Evolutionary conservation across 2,113 vertebrate genomes (phyloP).

Genomic region (Nanger granti): DNA sequence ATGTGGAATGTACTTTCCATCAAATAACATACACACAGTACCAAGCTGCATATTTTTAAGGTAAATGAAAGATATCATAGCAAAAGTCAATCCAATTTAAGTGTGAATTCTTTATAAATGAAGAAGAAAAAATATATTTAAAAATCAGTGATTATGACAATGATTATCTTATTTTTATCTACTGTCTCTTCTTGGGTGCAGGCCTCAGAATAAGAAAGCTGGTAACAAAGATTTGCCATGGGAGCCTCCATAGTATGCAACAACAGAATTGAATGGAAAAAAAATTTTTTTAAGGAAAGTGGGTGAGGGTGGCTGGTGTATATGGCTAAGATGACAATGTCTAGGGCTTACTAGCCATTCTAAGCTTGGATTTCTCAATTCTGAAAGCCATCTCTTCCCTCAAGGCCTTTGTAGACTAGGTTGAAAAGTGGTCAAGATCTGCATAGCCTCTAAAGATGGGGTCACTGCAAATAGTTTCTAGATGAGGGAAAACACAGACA

Average conservation of each 20-base stretch:
- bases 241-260: background rate
- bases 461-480: slow-evolving; percentile 26
- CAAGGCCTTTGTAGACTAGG: slow-evolving; percentile 9
- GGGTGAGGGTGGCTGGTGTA: background rate
- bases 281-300: background rate
- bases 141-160: background rate
- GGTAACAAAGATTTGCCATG: background rate
- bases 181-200: background rate
- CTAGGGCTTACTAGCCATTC: background rate
- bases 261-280: background rate
- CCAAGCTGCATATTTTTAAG: background rate
- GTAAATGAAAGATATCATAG: background rate
- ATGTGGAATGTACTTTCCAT: background rate
- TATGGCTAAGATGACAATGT: background rate
- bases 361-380: background rate
- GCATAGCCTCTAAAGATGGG: slow-evolving; percentile 30
- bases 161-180: background rate
- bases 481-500: slow-evolving; percentile 40
- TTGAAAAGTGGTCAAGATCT: slow-evolving; percentile 44
- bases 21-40: background rate
- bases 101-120: background rate
- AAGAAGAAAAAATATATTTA: background rate
- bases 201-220: background rate
- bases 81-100: background rate
- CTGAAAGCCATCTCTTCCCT: background rate